Base-by-base conservation (phyloP, 2,113 vertebrate species). In the Noturus placidus region DNA sequence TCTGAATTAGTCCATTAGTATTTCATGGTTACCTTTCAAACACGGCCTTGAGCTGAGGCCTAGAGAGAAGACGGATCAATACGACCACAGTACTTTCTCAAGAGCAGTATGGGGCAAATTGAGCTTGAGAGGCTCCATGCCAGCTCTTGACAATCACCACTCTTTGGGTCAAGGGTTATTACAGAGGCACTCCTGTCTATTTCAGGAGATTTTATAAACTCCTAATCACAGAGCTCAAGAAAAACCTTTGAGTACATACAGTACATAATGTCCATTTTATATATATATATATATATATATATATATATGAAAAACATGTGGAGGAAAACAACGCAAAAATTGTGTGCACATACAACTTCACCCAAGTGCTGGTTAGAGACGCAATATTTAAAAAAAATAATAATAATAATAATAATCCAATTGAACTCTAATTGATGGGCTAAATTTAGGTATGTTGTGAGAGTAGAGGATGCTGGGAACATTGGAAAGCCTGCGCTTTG, bases 91-190 rank as follows among this genome's bases (percentile, higher is more conserved):
- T 87, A 56, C 83, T 63, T 80, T 88, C 84, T 84, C 65, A 42
- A 90, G 81, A 84, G 80, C 89, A 35, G 85, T 38, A 19, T 77
- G 86, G 86, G 79, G 61, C 83, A 87, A 84, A 90, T 89, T 87
- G 86, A 87, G 84, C 63, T 70, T 17, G 89, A 84, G 80, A 69
- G 63, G 74, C 46, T 80, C 72, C 61, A 80, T 72, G 84, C 86
- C 86, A 87, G 89, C 67, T 82, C 89, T 85, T 86, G 19, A 84
- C 50, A 87, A 83, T 85, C 84, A 80, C 80, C 35, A 69, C 78
- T 81, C 85, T 57, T 7, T 57, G 81, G 74, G 82, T 88, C 82
- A 86, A 84, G 57, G 85, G 82, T 83, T 82, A 87, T 88, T 82
- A 88, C 46, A 61, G 74, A 84, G 72, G 50, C 33, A 54, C 72